Evolutionary conservation across 2,797 vertebrate species (phyloP), one percentile per base, ranked within the genome.

Genomic region (Pogonophryne albipinna): DNA sequence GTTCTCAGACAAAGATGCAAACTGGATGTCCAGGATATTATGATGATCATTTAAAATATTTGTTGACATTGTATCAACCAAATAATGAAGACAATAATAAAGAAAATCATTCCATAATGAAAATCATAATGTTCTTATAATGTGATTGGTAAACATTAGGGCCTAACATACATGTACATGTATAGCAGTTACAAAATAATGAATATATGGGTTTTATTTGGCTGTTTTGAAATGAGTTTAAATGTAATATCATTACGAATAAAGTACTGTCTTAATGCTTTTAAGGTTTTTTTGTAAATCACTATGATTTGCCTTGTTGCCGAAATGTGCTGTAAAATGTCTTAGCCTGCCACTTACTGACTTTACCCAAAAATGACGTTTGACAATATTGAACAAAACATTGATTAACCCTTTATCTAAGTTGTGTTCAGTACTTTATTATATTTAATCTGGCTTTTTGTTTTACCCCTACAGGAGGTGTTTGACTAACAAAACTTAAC

Each of bases 401-500:
- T 27, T 42, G 12, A 63, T n/a, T 45, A 60, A 62, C 9, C 23
- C 6, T 23, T 52, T 10, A 50, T 60, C 50, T 60, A 42, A 47
- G 1, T 55, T 27, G 44, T 12, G 4, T 4, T 13, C 10, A 31
- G 44, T 49, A 42, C 14, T 11, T 31, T 10, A 12, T 0, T 15
- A 10, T 50, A 20, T 41, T 66, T 17, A 9, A 38, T 38, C 27
- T 4, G 17, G 52, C 55, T 60, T 27, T 3, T 27, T 31, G 46
- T 19, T 31, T 46, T 17, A 53, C 45, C 44, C 27, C 62, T 27
- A 34, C 46, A 62, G 46, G n/a, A 67, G 19, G 38, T 17, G 8
- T n/a, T n/a, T 14, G n/a, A 65, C 46, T 57, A 49, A 34, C 13
- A 71, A 44, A 63, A 71, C 17, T 62, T 70, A 74, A 65, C 64